Conservation (phyloP, 2,113 vertebrate species). For the Tricholaema leucomelas region DNA sequence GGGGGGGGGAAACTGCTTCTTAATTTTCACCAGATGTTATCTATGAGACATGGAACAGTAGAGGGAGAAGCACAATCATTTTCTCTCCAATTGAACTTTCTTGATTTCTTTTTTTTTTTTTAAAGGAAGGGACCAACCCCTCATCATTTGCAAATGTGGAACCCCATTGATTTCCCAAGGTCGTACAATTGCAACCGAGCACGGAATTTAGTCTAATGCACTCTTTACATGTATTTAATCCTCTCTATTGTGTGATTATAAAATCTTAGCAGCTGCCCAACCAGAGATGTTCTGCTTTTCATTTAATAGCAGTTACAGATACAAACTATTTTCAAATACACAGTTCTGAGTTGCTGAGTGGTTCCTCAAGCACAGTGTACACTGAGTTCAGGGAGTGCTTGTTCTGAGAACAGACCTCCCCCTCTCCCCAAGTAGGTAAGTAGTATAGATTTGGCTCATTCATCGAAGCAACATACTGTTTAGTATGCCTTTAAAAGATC, state of each 20-base stretch:
- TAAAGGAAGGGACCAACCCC: neutral
- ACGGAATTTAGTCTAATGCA: slow-evolving; percentile 40
- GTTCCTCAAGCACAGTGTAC: neutral
- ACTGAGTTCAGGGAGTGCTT: slow-evolving; percentile 1
- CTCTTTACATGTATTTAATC: slow-evolving; percentile 56
- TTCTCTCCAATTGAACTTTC: slow-evolving; percentile 30
- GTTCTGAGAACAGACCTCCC: neutral
- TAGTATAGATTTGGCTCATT: slow-evolving; percentile 14
- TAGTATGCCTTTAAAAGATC: neutral
- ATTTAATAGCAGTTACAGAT: slow-evolving; percentile 48
- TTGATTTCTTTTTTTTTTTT: neutral
- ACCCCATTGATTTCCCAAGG: slow-evolving; percentile 48
- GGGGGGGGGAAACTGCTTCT: neutral
- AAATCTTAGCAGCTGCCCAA: slow-evolving; percentile 58
- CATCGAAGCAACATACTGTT: neutral
- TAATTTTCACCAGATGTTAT: slow-evolving; percentile 54
- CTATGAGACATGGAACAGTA: slow-evolving; percentile 39
- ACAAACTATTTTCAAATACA: slow-evolving; percentile 38
- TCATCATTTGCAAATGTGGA: slow-evolving; percentile 43
- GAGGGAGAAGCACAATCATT: slow-evolving; percentile 39
- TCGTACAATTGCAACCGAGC: slow-evolving; percentile 2
- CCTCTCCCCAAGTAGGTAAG: neutral
- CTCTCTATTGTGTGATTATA: slow-evolving; percentile 45
- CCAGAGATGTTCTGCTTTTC: slow-evolving; percentile 13
- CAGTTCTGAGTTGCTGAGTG: neutral